Percentiles rank a stretch among this genome's conserved stretches.
phyloP scores from a whole-genome alignment of 2,888 invertebrate genomes.

The Carpatolechia fugitivella region DNA sequence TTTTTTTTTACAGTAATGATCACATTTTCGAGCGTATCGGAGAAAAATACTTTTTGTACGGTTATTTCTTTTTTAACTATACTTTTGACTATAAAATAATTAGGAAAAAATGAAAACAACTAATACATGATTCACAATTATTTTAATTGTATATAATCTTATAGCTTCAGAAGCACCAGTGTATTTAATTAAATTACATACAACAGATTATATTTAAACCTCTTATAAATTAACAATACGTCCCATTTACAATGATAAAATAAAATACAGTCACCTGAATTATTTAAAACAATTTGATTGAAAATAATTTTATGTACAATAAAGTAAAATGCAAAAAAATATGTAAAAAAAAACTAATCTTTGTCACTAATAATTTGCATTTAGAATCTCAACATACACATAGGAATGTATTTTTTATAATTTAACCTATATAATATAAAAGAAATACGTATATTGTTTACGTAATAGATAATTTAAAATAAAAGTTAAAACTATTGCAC shows the following conservation, averaged over 20 bases:
- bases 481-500: slow-evolving; percentile 8
- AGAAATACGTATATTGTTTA: not conserved
- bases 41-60: too few relatives aligned
- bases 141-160: slow-evolving; percentile 48
- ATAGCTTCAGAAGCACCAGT: slow-evolving; percentile 67
- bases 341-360: not conserved
- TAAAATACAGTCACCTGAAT: not conserved
- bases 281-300: slow-evolving; percentile 2
- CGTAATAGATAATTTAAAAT: slow-evolving; percentile 2
- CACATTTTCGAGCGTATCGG: too few relatives aligned
- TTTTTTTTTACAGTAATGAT: too few relatives aligned
- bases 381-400: not conserved
- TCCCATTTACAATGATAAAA: slow-evolving; percentile 22
- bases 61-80: too few relatives aligned
- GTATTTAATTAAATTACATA: slow-evolving; percentile 50
- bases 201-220: slow-evolving; percentile 52
- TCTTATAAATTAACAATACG: slow-evolving; percentile 54
- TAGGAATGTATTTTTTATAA: slow-evolving; percentile 14
- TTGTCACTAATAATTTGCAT: not conserved
- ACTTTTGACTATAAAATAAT: too few relatives aligned
- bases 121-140: slow-evolving; percentile 25
- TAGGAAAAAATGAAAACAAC: not conserved
- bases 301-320: not conserved
- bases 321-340: not conserved
- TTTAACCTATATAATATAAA: not conserved